Conservation (phyloP, 2,113 vertebrate species). For the Sander vitreus region DNA sequence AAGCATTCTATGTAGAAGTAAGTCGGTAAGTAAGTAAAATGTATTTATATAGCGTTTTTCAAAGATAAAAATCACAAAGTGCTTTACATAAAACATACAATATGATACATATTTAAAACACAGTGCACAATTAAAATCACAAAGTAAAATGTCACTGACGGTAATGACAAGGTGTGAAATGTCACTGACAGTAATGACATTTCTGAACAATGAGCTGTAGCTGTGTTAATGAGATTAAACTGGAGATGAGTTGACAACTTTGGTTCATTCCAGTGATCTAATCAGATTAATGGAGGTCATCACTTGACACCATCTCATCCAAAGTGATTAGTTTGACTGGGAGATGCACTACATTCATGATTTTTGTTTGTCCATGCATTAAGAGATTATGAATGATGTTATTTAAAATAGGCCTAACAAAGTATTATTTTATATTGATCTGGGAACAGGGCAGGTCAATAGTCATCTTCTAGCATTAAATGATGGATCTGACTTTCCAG, state of each 20-base stretch:
- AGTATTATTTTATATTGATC: background rate
- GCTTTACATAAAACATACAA: too few relatives aligned
- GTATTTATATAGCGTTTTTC: too few relatives aligned
- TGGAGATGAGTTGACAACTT: background rate
- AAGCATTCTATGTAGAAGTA: background rate
- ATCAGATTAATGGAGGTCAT: slow-evolving; percentile 15
- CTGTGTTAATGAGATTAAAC: slow-evolving; percentile 34
- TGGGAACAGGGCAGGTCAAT: background rate
- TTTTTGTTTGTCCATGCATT: background rate
- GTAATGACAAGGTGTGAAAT: background rate
- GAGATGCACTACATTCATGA: background rate
- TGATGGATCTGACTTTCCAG: background rate
- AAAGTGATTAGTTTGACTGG: slow-evolving; percentile 14
- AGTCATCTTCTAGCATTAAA: background rate
- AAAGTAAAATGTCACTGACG: too few relatives aligned
- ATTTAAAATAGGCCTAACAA: background rate
- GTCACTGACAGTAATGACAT: background rate
- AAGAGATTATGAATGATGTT: slow-evolving; percentile 1
- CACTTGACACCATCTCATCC: slow-evolving; percentile 6
- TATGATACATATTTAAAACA: too few relatives aligned
- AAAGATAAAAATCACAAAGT: too few relatives aligned
- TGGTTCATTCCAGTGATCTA: slow-evolving; percentile 19
- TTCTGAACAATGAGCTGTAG: slow-evolving; percentile 24
- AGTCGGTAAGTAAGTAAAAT: too few relatives aligned
- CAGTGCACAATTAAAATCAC: too few relatives aligned